Percentiles rank a stretch among this genome's conserved stretches.
phyloP scores from a whole-genome alignment of 2,113 vertebrate genomes.

The Chaetura pelagica region DNA sequence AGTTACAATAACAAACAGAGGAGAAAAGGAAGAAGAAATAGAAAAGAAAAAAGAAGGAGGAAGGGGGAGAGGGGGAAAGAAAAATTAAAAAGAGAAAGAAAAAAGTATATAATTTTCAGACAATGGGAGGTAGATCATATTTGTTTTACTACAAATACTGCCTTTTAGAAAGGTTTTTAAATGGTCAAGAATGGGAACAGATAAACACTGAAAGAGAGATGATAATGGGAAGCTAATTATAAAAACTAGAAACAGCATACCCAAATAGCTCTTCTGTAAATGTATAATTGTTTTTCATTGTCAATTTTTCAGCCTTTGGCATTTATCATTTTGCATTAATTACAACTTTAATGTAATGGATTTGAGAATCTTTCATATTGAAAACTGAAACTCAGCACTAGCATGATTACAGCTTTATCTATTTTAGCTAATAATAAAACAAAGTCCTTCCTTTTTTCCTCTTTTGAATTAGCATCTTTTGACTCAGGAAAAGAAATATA shows the following conservation, averaged over 20 bases:
- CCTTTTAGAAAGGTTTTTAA: neutral
- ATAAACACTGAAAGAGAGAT: neutral
- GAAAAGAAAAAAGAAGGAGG: fast-evolving
- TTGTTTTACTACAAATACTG: neutral
- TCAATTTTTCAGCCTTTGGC: neutral
- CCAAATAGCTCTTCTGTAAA: conserved; percentile 40
- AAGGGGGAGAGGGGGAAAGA: too few species aligned
- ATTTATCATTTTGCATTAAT: conserved; percentile 31
- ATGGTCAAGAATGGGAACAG: neutral
- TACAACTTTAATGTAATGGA: neutral
- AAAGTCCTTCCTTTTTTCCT: neutral
- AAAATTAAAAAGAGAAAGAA: too few species aligned
- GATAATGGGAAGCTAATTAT: conserved; percentile 15
- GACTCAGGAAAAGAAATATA: neutral
- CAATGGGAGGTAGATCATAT: neutral
- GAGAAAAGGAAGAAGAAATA: fast-evolving
- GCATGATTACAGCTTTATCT: neutral
- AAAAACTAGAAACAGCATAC: conserved; percentile 1
- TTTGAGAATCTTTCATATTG: neutral
- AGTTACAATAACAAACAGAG: fast-evolving
- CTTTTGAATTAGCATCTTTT: neutral
- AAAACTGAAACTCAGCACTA: neutral
- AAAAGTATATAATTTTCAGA: neutral
- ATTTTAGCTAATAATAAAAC: neutral
- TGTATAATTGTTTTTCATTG: conserved; percentile 26